Base-by-base conservation (phyloP, 1,140 invertebrate genomes). In the Megalopta genalis region DNA sequence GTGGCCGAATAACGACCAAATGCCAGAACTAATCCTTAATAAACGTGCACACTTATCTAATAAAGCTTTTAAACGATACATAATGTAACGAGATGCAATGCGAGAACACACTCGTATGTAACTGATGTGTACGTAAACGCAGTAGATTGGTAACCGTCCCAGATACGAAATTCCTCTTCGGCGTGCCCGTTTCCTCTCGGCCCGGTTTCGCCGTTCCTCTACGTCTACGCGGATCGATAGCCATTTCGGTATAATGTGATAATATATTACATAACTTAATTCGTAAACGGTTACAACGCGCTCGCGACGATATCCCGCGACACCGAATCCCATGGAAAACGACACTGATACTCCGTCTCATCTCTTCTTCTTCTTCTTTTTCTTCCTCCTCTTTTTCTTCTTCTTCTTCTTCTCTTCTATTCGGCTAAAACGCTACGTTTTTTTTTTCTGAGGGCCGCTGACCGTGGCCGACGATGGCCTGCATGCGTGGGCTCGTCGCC, bases 1-100 rank as follows among this genome's bases (percentile, higher is more conserved):
- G n/a, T 49, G 7, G 14, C 27, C 77, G 63, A 74, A 72, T 72
- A 77, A 81, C 46, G 65, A 64, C 32, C 46, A 54, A 68, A 80
- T 42, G 73, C 82, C 59, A 74, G 52, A 57, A 66, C 81, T 79
- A 85, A 62, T 63, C 76, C 66, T 73, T 79, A 62, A 80, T 65
- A 82, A 77, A 86, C 67, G 76, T 86, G 83, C 83, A 83, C 77
- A 83, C 77, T 86, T 86, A 83, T 60, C 64, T 86, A 86, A 86
- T 83, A 83, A 86, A 86, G 72, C 83, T 82, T 74, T 86, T 80
- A 74, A 85, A 86, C 76, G 80, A 66, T 75, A 80, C 64, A 86
- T 69, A 85, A 80, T 74, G 80, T 85, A 60, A 81, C 32, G 46
- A 52, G 49, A 85, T 66, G 74, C 69, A 46, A 85, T 71, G 73